Percentiles rank a stretch among this genome's conserved stretches.
Conservation (phyloP, 1,140 invertebrate genomes). For the Cydia pomonella region DNA sequence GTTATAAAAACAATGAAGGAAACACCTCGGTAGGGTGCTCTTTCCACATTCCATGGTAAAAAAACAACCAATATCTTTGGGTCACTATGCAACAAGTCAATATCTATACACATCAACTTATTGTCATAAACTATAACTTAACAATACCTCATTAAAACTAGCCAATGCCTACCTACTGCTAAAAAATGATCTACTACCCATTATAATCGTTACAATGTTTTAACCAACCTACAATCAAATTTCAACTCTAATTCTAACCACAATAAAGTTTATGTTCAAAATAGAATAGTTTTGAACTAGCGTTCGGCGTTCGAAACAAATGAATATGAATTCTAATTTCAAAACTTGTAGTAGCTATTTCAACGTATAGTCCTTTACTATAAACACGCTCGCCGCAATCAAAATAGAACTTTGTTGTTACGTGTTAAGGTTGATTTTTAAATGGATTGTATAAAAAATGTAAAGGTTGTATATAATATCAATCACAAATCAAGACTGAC, state of each 20-base stretch:
- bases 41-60: no score
- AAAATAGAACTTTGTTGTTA: neutral
- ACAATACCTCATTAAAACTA: constrained; percentile 24
- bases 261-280: neutral
- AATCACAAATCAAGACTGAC: constrained; percentile 74
- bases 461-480: constrained; percentile 58
- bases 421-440: neutral
- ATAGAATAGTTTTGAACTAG: neutral
- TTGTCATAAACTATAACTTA: constrained; percentile 3
- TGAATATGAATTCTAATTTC: constrained; percentile 3
- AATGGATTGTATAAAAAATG: neutral
- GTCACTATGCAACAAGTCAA: no score
- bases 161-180: constrained; percentile 8
- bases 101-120: neutral
- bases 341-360: neutral
- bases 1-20: no score
- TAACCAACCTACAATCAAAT: neutral
- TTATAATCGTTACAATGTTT: constrained; percentile 16
- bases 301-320: neutral
- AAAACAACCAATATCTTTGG: no score
- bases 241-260: neutral
- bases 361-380: neutral
- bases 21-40: no score
- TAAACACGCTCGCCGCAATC: no score
- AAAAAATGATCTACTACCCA: constrained; percentile 21